These are phyloP conservation scores for Caenorhabditis sinica DNA, from an alignment of 2,888 invertebrate species.

Conservation along the genomic window DNA sequence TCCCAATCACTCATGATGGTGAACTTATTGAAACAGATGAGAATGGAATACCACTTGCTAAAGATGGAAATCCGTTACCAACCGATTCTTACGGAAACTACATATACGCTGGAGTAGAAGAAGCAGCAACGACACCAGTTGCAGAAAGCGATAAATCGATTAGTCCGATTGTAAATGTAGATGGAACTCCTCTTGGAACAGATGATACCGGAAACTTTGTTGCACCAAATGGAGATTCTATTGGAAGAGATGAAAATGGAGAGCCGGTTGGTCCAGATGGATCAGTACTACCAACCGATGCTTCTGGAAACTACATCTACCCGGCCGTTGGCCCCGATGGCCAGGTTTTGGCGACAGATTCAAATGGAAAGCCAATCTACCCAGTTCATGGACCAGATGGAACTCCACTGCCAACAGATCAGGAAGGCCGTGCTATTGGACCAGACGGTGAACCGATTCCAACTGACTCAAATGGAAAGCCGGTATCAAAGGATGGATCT, in stretches of 20 bases:
- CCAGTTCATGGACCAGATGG: slow-evolving; percentile 62
- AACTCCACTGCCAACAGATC: slow-evolving; percentile 54
- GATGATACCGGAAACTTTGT: slow-evolving; percentile 55
- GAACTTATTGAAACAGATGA: slow-evolving; percentile 64
- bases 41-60: slow-evolving; percentile 55
- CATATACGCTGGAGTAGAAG: slow-evolving; percentile 49
- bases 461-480: slow-evolving; percentile 18
- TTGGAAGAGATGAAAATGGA: slow-evolving; percentile 56
- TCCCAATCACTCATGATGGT: slow-evolving; percentile 60
- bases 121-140: slow-evolving; percentile 53
- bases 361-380: slow-evolving; percentile 64
- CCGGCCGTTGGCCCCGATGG: slow-evolving; percentile 66
- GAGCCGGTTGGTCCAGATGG: slow-evolving; percentile 70
- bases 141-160: slow-evolving; percentile 40
- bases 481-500: not conserved
- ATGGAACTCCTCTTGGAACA: slow-evolving; percentile 48
- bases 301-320: slow-evolving; percentile 67
- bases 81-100: slow-evolving; percentile 23
- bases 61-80: slow-evolving; percentile 61
- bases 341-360: slow-evolving; percentile 65
- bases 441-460: slow-evolving; percentile 53
- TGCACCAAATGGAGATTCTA: slow-evolving; percentile 13
- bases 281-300: slow-evolving; percentile 62
- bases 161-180: slow-evolving; percentile 19
- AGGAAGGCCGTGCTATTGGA: slow-evolving; percentile 45